Evolutionary conservation across 30 jellyfish, hydroid and myxozoan genomes (phyloP), one percentile per base, ranked within the genome.

Genomic region (Pelagia noctiluca): DNA sequence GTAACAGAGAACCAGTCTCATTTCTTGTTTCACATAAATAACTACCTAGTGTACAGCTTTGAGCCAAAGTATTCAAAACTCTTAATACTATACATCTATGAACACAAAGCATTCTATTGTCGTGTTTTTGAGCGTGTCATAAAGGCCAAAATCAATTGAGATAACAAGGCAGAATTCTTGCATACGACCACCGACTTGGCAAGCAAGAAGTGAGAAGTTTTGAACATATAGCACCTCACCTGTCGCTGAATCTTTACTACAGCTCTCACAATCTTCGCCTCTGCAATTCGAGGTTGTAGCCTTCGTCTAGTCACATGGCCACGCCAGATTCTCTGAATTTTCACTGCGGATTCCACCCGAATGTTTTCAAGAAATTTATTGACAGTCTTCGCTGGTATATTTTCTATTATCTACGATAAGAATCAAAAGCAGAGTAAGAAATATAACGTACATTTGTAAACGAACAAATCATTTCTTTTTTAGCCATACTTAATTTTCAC

Each of bases 301-400:
- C n/a, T 68, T 69, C 48, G 53, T 30, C 97, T 70, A 21, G 93
- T 65, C 32, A 28, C 38, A 49, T 62, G 75, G 12, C 97, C 97
- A 72, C 95, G 91, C 97, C 97, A 90, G 31, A 81, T 47, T 26
- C 96, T 42, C 49, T 90, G 97, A 3, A 90, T 83, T 32, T 54
- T 83, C n/a, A 77, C 35, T 0, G 97, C 97, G 8, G 97, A 75
- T 21, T 84, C 86, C 3, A 60, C 33, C 36, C 84, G 88, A 7
- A 90, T 57, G 42, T 70, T 64, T 31, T 82, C 63, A 28, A 90
- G 77, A 53, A 90, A 90, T 60, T 35, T 70, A 34, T 69, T 61
- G 19, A 90, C 97, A 0, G 97, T 90, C 47, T 79, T 83, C 31
- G 97, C 97, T 19, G 97, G 97, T 35, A 90, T 83, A 36, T 70